phyloP scores from a whole-genome alignment of 2,797 vertebrate genomes.

The Fratercula arctica region DNA sequence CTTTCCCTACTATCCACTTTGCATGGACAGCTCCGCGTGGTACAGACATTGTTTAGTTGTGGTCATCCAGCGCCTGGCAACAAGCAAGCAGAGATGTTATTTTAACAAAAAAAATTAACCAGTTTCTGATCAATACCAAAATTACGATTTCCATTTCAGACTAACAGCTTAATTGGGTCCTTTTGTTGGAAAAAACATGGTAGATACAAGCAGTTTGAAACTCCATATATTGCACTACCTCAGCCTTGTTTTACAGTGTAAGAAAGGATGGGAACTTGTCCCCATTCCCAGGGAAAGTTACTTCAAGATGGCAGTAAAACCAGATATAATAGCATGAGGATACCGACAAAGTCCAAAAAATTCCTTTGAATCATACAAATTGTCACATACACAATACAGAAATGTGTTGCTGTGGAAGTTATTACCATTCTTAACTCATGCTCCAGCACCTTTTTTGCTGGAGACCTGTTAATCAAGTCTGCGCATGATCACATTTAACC shows the following conservation, averaged over 20 bases:
- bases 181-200: not conserved
- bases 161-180: not conserved
- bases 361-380: not conserved
- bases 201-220: not conserved
- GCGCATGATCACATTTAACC: not conserved
- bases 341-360: not conserved
- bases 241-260: not conserved
- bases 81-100: not conserved
- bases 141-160: not conserved
- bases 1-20: constrained; percentile 93
- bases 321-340: accelerated
- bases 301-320: not conserved
- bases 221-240: not conserved
- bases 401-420: accelerated
- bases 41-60: constrained; percentile 54
- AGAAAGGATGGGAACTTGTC: accelerated
- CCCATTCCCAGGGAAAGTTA: not conserved
- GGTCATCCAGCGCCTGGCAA: constrained; percentile 50
- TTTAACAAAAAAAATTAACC: not conserved
- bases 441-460: not conserved
- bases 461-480: not conserved
- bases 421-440: not conserved
- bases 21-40: constrained; percentile 85
- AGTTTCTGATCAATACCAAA: not conserved
- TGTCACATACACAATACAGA: accelerated